These are phyloP conservation scores for Tanytarsus gracilentus DNA, from an alignment of 2,888 invertebrate species.

Conservation along the genomic window DNA sequence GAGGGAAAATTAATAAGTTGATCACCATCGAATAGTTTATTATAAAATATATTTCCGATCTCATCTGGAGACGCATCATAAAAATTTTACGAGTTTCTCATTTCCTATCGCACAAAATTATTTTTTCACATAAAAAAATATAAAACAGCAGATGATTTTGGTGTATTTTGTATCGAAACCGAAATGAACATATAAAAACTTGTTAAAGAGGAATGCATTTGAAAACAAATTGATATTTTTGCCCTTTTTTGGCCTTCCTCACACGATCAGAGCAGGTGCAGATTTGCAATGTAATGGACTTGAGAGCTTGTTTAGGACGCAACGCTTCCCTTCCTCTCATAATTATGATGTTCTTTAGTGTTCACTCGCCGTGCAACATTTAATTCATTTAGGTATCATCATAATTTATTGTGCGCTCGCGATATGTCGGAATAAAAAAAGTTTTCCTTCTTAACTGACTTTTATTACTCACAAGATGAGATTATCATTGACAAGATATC, in stretches of 20 bases:
- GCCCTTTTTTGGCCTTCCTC: constrained; percentile 1
- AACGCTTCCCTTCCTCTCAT: constrained; percentile 9
- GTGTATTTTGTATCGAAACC: too few species aligned
- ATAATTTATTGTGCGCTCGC: constrained; percentile 16
- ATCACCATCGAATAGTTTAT: too few species aligned
- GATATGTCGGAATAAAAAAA: constrained; percentile 1
- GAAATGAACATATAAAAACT: constrained; percentile 2
- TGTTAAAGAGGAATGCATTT: constrained; percentile 6
- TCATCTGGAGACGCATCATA: too few species aligned
- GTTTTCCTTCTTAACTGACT: neutral
- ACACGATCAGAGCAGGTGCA: constrained; percentile 17
- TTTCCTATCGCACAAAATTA: constrained; percentile 2
- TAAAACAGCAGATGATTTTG: too few species aligned
- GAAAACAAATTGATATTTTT: constrained; percentile 18
- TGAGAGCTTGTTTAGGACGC: neutral
- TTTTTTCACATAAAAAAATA: too few species aligned
- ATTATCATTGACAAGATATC: too few species aligned
- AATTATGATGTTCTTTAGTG: constrained; percentile 24
- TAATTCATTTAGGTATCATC: constrained; percentile 13
- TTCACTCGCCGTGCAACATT: constrained; percentile 22
- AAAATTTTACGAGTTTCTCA: neutral
- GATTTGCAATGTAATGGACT: constrained; percentile 9
- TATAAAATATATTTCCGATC: too few species aligned
- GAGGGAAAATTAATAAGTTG: too few species aligned
- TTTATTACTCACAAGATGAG: neutral